Base-by-base conservation (phyloP, 2,113 vertebrate species). In the Muscicapa adusta region DNA sequence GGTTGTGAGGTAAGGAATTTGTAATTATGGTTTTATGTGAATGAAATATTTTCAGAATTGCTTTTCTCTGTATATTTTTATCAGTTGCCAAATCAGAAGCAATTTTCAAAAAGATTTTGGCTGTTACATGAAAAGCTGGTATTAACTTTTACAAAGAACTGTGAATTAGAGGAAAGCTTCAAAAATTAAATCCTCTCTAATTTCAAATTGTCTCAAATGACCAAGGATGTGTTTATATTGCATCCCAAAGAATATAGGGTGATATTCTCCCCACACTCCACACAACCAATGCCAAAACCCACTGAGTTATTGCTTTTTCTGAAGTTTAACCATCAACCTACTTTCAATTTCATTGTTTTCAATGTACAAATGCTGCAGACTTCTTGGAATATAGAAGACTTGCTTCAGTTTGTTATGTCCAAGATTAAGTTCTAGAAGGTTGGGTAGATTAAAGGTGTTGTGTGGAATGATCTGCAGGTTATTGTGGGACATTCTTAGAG, bases 381-480 rank as follows among this genome's bases (percentile, higher is more conserved):
- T 98, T 96, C 97, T 98, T 94, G 98, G 98, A 93, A 98, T 97
- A 33, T 98, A 98, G 88, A 98, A 98, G 29, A 95, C 57, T 93
- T 98, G 91, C 76, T 98, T 97, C 86, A 99, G 14, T 96, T 98
- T 98, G 95, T 99, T 99, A 57, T 98, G 98, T 62, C 98, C 98
- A 71, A 98, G 91, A 33, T 98, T 98, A 71, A 98, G 98, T 91
- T 98, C 98, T 85, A 98, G 60, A 68, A 98, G 97, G 40, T 94
- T 98, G 57, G 98, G 96, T 54, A 98, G 85, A 67, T 98, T 98
- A 92, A 99, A 99, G 75, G 94, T 96, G 45, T 97, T 96, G n/a
- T 31, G 53, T 75, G 98, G 71, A 62, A 98, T 86, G 14, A 97
- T 91, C 92, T 97, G 96, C 42, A 98, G 96, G 81, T 97, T 98